Evolutionary conservation across 2,888 invertebrate species (phyloP).

Genomic region (Hypena proboscidalis): DNA sequence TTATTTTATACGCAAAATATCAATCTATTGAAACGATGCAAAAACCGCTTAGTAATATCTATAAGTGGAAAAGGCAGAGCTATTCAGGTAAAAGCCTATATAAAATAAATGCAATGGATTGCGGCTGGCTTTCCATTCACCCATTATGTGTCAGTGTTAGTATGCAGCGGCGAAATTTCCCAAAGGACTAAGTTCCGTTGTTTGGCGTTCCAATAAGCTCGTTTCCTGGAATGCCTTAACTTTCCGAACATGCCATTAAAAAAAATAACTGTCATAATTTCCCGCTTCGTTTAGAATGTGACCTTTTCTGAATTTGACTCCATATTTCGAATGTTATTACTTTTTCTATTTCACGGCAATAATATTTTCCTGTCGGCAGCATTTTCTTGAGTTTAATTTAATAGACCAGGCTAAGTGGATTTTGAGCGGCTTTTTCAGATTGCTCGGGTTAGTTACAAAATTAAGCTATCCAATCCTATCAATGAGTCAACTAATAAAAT

Average conservation of each 20-base stretch:
- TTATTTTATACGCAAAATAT: too few relatives aligned
- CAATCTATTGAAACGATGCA: too few relatives aligned
- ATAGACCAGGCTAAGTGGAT: too few relatives aligned
- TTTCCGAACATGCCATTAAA: constrained; percentile 8
- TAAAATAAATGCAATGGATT: constrained; percentile 20
- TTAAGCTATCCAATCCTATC: too few relatives aligned
- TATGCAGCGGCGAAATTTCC: constrained; percentile 36
- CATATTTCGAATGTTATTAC: too few relatives aligned
- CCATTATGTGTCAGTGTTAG: constrained; percentile 19
- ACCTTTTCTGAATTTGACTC: background rate
- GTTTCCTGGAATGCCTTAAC: constrained; percentile 9
- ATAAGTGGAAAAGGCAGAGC: constrained; percentile 1
- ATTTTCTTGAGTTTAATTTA: too few relatives aligned
- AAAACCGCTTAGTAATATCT: constrained; percentile 1
- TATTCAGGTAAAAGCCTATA: constrained; percentile 3
- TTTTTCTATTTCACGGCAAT: too few relatives aligned
- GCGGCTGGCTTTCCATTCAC: constrained; percentile 13
- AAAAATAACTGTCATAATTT: constrained; percentile 3
- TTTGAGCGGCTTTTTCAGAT: too few relatives aligned
- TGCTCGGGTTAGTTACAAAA: too few relatives aligned
- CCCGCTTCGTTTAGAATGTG: background rate
- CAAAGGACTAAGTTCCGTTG: constrained; percentile 28
- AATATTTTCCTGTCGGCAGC: too few relatives aligned
- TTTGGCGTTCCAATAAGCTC: constrained; percentile 16
- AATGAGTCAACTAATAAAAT: too few relatives aligned